Evolutionary conservation across 1,140 invertebrate genomes (phyloP).

Genomic region (Orius insidiosus): DNA sequence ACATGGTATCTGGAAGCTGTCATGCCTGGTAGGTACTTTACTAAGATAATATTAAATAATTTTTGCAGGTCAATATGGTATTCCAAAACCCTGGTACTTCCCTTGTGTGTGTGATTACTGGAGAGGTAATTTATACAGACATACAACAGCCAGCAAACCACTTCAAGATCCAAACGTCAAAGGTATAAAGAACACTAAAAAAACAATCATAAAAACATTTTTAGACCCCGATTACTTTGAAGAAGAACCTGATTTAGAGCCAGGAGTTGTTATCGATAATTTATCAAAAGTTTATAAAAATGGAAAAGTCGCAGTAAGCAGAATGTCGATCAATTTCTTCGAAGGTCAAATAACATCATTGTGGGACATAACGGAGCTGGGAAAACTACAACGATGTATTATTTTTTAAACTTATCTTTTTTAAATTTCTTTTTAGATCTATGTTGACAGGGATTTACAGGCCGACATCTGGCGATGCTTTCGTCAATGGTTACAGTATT

Average conservation of each 20-base stretch:
- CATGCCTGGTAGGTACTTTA: too few relatives aligned
- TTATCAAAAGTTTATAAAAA: constrained; percentile 21
- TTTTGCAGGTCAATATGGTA: constrained; percentile 24
- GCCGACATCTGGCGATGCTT: constrained; percentile 40
- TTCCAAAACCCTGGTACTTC: constrained; percentile 33
- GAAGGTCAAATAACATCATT: constrained; percentile 68
- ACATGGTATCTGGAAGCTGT: constrained; percentile 45
- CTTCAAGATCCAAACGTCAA: neutral
- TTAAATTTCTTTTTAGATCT: constrained; percentile 13
- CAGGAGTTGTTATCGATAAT: constrained; percentile 21
- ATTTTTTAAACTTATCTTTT: constrained; percentile 4
- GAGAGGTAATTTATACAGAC: constrained; percentile 21
- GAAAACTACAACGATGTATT: constrained; percentile 64
- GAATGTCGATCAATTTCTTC: constrained; percentile 20
- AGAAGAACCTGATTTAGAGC: constrained; percentile 15
- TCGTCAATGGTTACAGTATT: constrained; percentile 48
- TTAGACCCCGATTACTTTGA: constrained; percentile 19
- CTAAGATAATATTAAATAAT: neutral
- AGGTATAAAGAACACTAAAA: neutral
- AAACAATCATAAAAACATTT: neutral
- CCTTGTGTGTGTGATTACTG: constrained; percentile 34
- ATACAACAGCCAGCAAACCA: neutral
- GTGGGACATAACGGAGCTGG: constrained; percentile 73
- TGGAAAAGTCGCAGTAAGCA: constrained; percentile 19
- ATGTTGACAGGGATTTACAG: constrained; percentile 35